These are phyloP conservation scores for Contarinia nasturtii DNA, from an alignment of 1,140 invertebrate genomes.

Conservation along the genomic window DNA sequence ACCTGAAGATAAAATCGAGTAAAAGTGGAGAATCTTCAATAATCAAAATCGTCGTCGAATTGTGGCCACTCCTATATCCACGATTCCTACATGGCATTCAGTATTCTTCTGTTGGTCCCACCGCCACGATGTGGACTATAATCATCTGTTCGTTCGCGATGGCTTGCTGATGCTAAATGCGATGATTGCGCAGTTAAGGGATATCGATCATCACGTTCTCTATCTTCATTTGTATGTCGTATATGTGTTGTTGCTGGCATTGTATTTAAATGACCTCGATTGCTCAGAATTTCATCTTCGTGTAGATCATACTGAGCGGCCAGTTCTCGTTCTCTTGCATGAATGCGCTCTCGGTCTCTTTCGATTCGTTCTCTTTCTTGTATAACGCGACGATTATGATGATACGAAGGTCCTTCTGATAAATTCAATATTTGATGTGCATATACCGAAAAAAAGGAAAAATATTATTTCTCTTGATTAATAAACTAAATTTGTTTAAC, in stretches of 20 bases:
- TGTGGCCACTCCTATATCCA: constrained; percentile 26
- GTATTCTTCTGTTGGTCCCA: constrained; percentile 24
- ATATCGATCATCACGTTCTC: constrained; percentile 12
- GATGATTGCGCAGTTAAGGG: constrained; percentile 8
- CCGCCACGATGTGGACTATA: constrained; percentile 24
- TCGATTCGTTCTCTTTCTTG: constrained; percentile 11
- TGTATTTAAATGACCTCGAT: constrained; percentile 9
- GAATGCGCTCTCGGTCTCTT: constrained; percentile 13
- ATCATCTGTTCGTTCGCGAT: constrained; percentile 13
- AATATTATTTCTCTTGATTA: no score
- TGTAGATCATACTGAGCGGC: constrained; percentile 21
- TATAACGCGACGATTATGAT: constrained; percentile 18
- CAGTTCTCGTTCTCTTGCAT: constrained; percentile 19
- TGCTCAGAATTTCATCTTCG: constrained; percentile 19
- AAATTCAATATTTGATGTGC: no score
- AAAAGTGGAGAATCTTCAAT: not conserved
- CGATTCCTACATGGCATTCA: constrained; percentile 27
- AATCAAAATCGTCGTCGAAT: constrained; percentile 13
- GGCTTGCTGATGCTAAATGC: constrained; percentile 6
- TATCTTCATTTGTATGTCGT: constrained; percentile 14
- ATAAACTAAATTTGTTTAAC: no score
- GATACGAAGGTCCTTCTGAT: constrained; percentile 16
- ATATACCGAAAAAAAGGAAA: no score
- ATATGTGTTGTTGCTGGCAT: no score
- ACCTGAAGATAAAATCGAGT: not conserved